phyloP scores from a whole-genome alignment of 2,888 invertebrate species.

The Agrochola macilenta region DNA sequence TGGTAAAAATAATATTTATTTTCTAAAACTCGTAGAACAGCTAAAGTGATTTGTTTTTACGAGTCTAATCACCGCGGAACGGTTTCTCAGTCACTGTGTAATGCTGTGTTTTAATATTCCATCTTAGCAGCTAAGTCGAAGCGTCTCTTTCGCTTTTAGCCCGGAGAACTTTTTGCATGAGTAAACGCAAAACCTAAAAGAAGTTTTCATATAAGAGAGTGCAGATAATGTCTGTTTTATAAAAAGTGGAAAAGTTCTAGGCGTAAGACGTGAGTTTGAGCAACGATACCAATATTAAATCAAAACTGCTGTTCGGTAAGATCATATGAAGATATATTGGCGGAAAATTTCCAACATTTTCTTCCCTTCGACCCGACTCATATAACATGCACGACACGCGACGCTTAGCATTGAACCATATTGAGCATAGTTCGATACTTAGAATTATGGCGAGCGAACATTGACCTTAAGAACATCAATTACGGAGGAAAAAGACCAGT shows the following conservation, averaged over 20 bases:
- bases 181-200: conserved; percentile 23
- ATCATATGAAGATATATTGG: background rate
- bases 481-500: background rate
- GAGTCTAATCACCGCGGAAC: conserved; percentile 13
- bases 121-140: background rate
- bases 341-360: conserved; percentile 5
- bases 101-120: conserved; percentile 11
- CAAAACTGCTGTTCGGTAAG: conserved; percentile 11
- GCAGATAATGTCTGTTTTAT: conserved; percentile 16
- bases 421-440: background rate
- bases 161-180: conserved; percentile 19
- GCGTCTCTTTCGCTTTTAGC: conserved; percentile 9
- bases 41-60: conserved; percentile 1
- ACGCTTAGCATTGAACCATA: conserved; percentile 9
- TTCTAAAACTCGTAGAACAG: background rate
- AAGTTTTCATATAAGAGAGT: conserved; percentile 13
- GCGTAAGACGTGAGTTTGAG: conserved; percentile 23
- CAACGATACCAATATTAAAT: conserved; percentile 51
- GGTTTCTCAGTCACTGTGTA: background rate
- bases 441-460: background rate
- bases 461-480: background rate
- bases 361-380: background rate
- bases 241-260: conserved; percentile 26
- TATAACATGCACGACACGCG: background rate
- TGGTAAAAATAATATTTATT: background rate